These are phyloP conservation scores for Drosophila colorata DNA, from an alignment of 2,888 invertebrate species.

Conservation along the genomic window DNA sequence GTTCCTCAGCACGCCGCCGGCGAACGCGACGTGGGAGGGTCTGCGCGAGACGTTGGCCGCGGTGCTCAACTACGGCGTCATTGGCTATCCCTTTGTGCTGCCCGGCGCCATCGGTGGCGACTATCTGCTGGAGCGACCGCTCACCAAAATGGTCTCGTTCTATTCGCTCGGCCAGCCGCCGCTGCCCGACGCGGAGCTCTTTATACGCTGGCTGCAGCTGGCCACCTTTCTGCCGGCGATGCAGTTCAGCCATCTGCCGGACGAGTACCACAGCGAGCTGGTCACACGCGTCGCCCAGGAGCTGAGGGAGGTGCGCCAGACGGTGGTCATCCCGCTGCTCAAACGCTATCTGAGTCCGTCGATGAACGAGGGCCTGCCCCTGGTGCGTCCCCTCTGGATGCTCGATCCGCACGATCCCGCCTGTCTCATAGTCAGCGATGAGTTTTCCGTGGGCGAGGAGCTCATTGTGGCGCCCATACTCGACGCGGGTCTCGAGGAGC, in stretches of 20 bases:
- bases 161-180: slow-evolving; percentile 87
- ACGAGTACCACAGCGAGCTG: slow-evolving; percentile 92
- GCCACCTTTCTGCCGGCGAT: slow-evolving; percentile 96
- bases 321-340: slow-evolving; percentile 91
- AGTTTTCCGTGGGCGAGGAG: slow-evolving; percentile 95
- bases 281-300: slow-evolving; percentile 92
- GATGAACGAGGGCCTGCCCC: slow-evolving; percentile 92
- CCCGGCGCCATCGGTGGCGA: slow-evolving; percentile 98
- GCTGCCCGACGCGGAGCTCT: slow-evolving; percentile 92
- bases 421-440: slow-evolving; percentile 91
- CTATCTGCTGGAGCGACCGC: slow-evolving; percentile 87
- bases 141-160: slow-evolving; percentile 86
- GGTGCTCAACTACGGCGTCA: slow-evolving; percentile 93
- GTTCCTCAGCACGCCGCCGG: slow-evolving; percentile 94
- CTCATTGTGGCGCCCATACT: slow-evolving; percentile 96
- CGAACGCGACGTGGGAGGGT: slow-evolving; percentile 95
- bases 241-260: slow-evolving; percentile 95
- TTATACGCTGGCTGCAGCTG: slow-evolving; percentile 95
- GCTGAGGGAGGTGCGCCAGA: slow-evolving; percentile 90
- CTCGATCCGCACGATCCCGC: slow-evolving; percentile 92
- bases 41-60: slow-evolving; percentile 93
- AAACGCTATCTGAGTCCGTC: slow-evolving; percentile 92
- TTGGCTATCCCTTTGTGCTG: slow-evolving; percentile 96
- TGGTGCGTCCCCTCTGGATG: slow-evolving; percentile 96
- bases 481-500: slow-evolving; percentile 88